Conservation (phyloP, 23 tunicate genomes). For the Trididemnum clinides region DNA sequence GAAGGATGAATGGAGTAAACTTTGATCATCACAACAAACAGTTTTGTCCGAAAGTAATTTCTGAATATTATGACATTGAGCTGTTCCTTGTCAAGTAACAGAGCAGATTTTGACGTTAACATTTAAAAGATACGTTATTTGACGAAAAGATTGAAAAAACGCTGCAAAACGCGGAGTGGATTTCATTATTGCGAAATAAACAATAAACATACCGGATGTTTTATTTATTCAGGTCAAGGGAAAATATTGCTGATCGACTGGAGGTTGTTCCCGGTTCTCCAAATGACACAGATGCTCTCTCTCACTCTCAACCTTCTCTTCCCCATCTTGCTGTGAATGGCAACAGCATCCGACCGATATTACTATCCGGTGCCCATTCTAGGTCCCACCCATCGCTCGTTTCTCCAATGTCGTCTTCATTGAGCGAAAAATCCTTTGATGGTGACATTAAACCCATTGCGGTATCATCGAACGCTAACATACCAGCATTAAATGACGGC, state of each 20-base stretch:
- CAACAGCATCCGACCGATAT: neutral
- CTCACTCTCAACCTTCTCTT: conserved; percentile 23
- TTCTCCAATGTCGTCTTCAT: conserved; percentile 14
- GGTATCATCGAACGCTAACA: conserved; percentile 36
- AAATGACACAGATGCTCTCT: neutral
- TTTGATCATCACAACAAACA: too few species aligned
- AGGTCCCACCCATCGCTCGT: conserved; percentile 43
- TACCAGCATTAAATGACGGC: neutral
- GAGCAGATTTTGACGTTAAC: too few species aligned
- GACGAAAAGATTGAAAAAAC: too few species aligned
- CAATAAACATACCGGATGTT: too few species aligned
- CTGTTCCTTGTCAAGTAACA: too few species aligned
- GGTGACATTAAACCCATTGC: conserved; percentile 59
- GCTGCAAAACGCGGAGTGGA: too few species aligned
- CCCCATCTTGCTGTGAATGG: neutral
- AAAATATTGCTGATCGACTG: neutral
- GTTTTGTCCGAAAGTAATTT: too few species aligned
- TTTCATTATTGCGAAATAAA: too few species aligned
- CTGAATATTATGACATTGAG: too few species aligned
- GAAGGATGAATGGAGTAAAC: too few species aligned
- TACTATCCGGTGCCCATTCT: neutral
- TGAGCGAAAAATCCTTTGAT: conserved; percentile 49
- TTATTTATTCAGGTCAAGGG: too few species aligned
- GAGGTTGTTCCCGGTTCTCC: conserved; percentile 14
- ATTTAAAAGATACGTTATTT: too few species aligned